Percentiles rank a stretch among this genome's conserved stretches.
phyloP scores from a whole-genome alignment of 2,888 invertebrate species.

The Hipparchia sbordonii region DNA sequence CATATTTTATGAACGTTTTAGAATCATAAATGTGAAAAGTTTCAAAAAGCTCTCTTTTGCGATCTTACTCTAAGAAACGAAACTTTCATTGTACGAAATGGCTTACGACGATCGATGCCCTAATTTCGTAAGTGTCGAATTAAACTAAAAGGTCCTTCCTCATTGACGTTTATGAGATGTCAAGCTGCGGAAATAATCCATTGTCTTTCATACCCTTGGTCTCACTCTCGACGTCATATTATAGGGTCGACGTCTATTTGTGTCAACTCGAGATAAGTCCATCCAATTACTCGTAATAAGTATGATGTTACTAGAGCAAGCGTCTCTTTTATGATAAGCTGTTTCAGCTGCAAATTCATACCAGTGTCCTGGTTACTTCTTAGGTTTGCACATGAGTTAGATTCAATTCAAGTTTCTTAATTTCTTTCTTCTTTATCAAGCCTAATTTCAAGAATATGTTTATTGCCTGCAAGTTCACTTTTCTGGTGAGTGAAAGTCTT shows the following conservation, averaged over 20 bases:
- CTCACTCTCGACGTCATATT: constrained; percentile 46
- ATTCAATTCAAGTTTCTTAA: no score
- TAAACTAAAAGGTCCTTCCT: constrained; percentile 56
- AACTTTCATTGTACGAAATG: not conserved
- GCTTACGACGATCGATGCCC: constrained; percentile 20
- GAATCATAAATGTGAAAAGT: no score
- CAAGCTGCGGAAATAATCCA: constrained; percentile 74
- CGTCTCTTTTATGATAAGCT: not conserved
- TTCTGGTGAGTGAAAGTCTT: no score
- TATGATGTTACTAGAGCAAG: not conserved
- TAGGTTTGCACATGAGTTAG: no score
- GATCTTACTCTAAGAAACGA: not conserved
- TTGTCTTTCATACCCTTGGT: constrained; percentile 59
- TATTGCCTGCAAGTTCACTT: no score
- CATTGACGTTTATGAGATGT: constrained; percentile 61
- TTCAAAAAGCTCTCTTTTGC: not conserved
- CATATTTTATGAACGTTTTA: no score
- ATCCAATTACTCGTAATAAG: constrained; percentile 53
- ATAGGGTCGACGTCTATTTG: constrained; percentile 64
- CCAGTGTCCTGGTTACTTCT: no score
- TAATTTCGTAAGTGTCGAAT: constrained; percentile 41
- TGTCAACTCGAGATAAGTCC: constrained; percentile 57
- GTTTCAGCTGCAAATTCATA: no score
- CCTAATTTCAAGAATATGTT: no score
- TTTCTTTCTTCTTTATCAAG: no score